Evolutionary conservation across 2,888 invertebrate genomes (phyloP), one percentile per base, ranked within the genome.

Genomic region (Mythimna albipuncta): DNA sequence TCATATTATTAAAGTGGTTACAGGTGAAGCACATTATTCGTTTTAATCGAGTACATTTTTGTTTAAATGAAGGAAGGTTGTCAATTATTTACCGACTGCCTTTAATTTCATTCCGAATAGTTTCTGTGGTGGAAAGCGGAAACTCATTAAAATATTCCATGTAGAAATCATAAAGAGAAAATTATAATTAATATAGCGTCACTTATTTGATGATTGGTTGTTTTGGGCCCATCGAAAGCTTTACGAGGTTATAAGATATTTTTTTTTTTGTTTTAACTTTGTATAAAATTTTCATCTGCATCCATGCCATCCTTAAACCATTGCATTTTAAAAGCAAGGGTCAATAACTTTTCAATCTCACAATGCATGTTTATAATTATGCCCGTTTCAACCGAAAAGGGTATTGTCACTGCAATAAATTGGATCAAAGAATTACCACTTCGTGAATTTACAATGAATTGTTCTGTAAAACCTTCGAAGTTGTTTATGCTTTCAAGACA

Each of bases 401-500:
- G 6, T 69, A 52, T 50, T 66, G 32, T 32, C 50, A 35, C 13
- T 55, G 21, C 47, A 76, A 75, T 69, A 41, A 65, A 75, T 63
- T 63, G 47, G 47, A 69, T 65, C 47, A 81, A 63, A 69, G 47
- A 62, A 55, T 55, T 68, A 50, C 61, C 54, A 57, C 58, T 44
- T 50, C 65, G 57, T 54, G 54, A 44, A 61, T 71, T 64, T 41
- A 69, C 32, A 66, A 64, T 73, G 35, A 62, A 72, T 57, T 52
- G 44, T 62, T 69, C 32, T 55, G 58, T 72, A 77, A 70, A 71
- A 69, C 64, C 69, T 72, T 61, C 57, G 52, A 59, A 64, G 70
- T 84, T 84, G 75, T 84, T 81, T 81, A 71, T 79, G 64, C 61
- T 76, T 74, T 81, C 66, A 72, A 79, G 71, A 69, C 81, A 72